A percentile compares a stretch with the other conserved stretches of the same genome.
Conservation (phyloP, 2,113 vertebrate genomes). For the Pogonocichla stellata region DNA sequence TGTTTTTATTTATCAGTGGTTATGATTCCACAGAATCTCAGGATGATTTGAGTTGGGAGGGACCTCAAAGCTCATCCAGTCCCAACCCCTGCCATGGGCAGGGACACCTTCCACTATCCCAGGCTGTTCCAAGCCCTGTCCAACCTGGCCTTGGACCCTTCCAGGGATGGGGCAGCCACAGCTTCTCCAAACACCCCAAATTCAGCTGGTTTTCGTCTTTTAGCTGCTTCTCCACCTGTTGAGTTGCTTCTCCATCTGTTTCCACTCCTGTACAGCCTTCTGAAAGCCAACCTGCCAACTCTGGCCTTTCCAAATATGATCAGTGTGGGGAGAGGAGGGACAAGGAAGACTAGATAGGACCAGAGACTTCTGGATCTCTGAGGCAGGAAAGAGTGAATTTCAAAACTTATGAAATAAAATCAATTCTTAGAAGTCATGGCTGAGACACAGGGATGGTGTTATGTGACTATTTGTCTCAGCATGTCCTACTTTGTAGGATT, state of each 20-base stretch:
- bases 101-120: rapidly evolving
- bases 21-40: neutral
- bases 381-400: neutral
- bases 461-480: neutral
- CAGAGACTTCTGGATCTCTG: neutral
- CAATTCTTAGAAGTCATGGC: neutral
- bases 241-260: neutral
- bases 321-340: neutral
- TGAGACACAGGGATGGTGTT: neutral
- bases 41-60: neutral
- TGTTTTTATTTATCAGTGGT: neutral
- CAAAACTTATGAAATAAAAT: neutral
- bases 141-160: neutral
- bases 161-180: neutral
- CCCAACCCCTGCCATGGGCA: neutral
- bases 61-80: neutral
- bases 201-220: neutral
- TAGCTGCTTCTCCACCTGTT: neutral
- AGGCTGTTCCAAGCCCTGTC: rapidly evolving
- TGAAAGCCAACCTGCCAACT: neutral
- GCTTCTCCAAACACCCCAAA: neutral
- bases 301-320: neutral
- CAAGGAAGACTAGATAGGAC: neutral
- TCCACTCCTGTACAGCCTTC: neutral
- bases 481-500: neutral